Evolutionary conservation across 2,797 vertebrate genomes (phyloP), one percentile per base, ranked within the genome.

Genomic region (Pitangus sulphuratus): DNA sequence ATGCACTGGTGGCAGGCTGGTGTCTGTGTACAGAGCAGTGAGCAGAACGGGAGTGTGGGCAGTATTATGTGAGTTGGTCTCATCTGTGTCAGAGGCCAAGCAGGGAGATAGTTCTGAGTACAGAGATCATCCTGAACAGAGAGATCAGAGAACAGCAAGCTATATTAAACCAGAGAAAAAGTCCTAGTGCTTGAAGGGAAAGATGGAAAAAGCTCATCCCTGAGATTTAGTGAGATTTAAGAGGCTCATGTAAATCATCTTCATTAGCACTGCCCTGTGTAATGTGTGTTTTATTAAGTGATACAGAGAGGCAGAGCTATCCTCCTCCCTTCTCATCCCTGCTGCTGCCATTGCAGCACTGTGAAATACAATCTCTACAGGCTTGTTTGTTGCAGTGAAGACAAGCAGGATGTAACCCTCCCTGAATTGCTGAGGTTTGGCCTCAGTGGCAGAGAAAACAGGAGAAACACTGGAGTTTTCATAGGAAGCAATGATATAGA

Each of bases 201-300:
- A 71, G 47, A 86, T 68, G n/a, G 72, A 88, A 84, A 78, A 72
- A 75, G 19, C 58, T 89, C 54, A 76, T 82, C 94, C 30, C 47
- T 61, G 31, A 69, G 84, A 95, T 87, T 88, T 92, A 90, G 37
- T 84, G 69, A 88, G 47, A 48, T 89, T 89, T 65, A 79, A 28
- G 25, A 11, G 20, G 31, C 35, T 90, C 37, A 24, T 28, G 16
- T 61, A 93, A 84, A 74, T 84, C 7, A 6, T 71, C 65, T 90
- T 92, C 74, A 50, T 87, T 90, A 87, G 54, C 35, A 69, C 19
- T 58, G 31, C 33, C 28, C 22, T 33, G 9, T 58, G 39, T 69
- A 89, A 89, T 35, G 10, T 28, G 51, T 71, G 24, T 71, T 89
- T 90, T 94, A 66, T 91, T 66, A 93, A 84, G 77, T 30, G 70